phyloP scores from a whole-genome alignment of 2,113 vertebrate species.

The Fukomys damarensis region DNA sequence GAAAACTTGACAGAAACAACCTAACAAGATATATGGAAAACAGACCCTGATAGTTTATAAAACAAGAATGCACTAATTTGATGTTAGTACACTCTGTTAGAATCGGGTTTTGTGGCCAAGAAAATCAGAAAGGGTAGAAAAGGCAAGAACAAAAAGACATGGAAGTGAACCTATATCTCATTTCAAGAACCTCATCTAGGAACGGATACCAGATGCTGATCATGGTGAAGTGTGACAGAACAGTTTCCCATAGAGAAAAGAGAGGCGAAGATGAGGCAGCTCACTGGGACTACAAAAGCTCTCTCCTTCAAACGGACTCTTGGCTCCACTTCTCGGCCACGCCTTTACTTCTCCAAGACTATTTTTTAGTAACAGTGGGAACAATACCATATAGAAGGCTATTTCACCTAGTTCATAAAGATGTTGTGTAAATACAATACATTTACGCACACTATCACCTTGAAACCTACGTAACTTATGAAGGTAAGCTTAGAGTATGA shows the following conservation, averaged over 20 bases:
- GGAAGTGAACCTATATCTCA: background rate
- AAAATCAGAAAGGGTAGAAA: background rate
- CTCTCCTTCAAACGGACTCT: background rate
- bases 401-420: background rate
- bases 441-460: background rate
- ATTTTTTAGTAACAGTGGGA: background rate
- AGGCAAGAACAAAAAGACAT: background rate
- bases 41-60: background rate
- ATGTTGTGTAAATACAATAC: background rate
- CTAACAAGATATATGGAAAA: background rate
- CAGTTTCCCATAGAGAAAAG: accelerated
- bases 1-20: background rate
- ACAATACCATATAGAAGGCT: background rate
- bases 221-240: background rate
- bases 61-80: accelerated
- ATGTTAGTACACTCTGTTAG: background rate
- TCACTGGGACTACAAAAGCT: background rate
- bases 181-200: background rate
- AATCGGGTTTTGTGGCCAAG: background rate
- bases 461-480: background rate
- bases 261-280: background rate
- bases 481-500: background rate
- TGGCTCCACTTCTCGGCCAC: background rate
- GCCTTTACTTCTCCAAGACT: background rate
- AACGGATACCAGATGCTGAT: background rate